Evolutionary conservation across 2,888 invertebrate species (phyloP).

Genomic region (Campaea margaritaria): DNA sequence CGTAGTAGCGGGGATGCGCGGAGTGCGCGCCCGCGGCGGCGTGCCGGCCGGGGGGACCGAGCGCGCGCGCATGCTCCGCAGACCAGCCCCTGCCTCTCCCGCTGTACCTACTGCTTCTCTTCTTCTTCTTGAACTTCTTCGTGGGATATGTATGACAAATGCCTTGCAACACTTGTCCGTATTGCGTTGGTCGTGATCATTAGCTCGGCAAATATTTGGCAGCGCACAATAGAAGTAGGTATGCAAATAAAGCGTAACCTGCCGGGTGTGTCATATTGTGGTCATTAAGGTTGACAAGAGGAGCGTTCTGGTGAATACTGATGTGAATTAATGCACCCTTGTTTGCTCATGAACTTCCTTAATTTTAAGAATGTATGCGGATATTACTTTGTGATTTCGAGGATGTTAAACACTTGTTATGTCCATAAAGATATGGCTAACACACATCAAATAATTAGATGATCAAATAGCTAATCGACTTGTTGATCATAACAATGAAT

Average conservation of each 20-base stretch:
- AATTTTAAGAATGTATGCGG: conserved; percentile 14
- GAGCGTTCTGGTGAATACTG: conserved; percentile 23
- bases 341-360: conserved; percentile 23
- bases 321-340: conserved; percentile 16
- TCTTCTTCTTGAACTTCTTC: neutral
- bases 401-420: neutral
- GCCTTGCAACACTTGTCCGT: conserved; percentile 14
- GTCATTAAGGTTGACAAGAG: conserved; percentile 24
- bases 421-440: neutral
- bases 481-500: too few relatives aligned
- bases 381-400: conserved; percentile 6
- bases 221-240: conserved; percentile 26
- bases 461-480: too few relatives aligned
- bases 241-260: conserved; percentile 29
- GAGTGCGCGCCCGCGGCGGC: conserved; percentile 51
- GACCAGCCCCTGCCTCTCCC: conserved; percentile 15
- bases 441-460: too few relatives aligned
- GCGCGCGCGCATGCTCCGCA: conserved; percentile 41
- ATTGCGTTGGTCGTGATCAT: conserved; percentile 25
- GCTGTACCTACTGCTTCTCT: conserved; percentile 4
- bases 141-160: neutral
- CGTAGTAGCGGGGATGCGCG: conserved; percentile 79
- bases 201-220: conserved; percentile 25
- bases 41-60: conserved; percentile 55
- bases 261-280: conserved; percentile 15